Evolutionary conservation across 2,113 vertebrate species (phyloP), one percentile per base, ranked within the genome.

Genomic region (Potamarius usumacintae): DNA sequence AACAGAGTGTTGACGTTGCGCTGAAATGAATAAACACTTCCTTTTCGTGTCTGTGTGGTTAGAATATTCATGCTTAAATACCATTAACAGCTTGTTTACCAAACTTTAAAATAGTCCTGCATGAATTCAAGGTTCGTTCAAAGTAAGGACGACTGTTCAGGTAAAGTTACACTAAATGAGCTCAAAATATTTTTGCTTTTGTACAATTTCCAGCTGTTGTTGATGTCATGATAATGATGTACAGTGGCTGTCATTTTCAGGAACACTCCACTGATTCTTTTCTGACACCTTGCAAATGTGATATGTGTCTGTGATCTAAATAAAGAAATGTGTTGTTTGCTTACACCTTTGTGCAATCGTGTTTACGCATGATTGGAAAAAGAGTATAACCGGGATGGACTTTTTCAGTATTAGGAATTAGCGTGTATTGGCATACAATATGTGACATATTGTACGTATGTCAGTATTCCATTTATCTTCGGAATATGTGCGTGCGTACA

Each of bases 11-110:
- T 77, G 25, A 60, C 22, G 42, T 86, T 69, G 18, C 10, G 20
- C 60, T 69, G 85, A 80, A 86, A 86, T 86, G 85, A 86, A 80
- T 80, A 80, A 53, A 67, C 85, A 67, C 85, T 86, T 86, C 76
- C 85, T 86, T 62, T 85, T 76, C 2, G 12, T 85, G 62, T 86
- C 65, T 53, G 53, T 67, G 77, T 42, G 72, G 76, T 80, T 80
- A 80, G 48, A n/a, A 79, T 86, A 79, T 79, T 85, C 42, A 15
- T 22, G n/a, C 42, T 52, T 77, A 62, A 76, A 78, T 27, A 78
- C 58, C 5, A 6, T 42, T 9, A 67, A 52, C 14, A 4, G 62
- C 67, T 74, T 50, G 84, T 77, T 85, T 30, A 77, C 58, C 30
- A 50, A 55, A 58, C 17, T 53, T 25, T 76, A 12, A 55, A 53